Conservation (phyloP, 2,888 invertebrate genomes). For the Callosobruchus maculatus region DNA sequence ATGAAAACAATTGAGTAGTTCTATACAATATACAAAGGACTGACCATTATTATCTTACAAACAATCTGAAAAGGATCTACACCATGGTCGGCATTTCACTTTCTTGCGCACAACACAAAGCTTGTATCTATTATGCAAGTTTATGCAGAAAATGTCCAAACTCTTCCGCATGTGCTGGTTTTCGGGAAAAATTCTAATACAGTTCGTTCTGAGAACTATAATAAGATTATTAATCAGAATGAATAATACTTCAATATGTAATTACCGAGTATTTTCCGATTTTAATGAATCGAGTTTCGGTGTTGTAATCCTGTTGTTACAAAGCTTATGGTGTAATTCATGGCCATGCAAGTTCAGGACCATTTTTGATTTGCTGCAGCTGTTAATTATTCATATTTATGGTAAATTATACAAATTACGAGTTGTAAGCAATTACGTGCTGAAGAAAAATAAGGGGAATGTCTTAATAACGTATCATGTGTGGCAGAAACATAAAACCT, state of each 20-base stretch:
- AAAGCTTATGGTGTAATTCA: neutral
- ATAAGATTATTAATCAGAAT: neutral
- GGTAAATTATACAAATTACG: neutral
- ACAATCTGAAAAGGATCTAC: neutral
- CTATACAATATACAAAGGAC: neutral
- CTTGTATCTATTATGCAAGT: neutral
- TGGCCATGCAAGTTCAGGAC: neutral
- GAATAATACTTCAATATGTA: neutral
- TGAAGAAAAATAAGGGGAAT: neutral
- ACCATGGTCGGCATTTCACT: neutral
- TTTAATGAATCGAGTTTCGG: neutral
- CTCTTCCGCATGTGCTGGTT: neutral
- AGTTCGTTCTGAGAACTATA: neutral
- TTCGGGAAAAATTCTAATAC: neutral
- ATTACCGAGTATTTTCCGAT: neutral
- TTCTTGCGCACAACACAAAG: neutral
- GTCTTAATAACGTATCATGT: neutral
- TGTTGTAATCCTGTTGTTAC: neutral
- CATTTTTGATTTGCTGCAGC: neutral
- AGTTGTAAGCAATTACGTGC: neutral
- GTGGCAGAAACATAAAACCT: neutral
- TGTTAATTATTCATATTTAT: neutral
- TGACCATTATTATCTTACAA: neutral
- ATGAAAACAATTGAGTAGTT: neutral
- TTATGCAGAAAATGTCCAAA: neutral